Evolutionary conservation across 1,140 invertebrate genomes (phyloP).

Genomic region (Diorhabda carinulata): DNA sequence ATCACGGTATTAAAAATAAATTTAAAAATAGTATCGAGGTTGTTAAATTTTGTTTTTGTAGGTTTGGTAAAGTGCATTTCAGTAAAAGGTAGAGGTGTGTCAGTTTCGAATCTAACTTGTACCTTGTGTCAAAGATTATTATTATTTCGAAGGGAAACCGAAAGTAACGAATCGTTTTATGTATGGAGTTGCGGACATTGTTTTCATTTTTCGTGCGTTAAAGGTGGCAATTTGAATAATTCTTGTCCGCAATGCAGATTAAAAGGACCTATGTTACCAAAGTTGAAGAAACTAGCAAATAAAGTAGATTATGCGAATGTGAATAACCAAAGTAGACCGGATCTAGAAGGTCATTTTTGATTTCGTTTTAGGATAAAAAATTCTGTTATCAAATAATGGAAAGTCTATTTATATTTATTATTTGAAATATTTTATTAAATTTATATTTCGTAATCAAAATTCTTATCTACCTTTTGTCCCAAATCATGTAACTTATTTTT

Average conservation of each 20-base stretch:
- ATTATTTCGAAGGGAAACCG: constrained; percentile 24
- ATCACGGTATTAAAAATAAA: constrained; percentile 38
- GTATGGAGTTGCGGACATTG: constrained; percentile 44
- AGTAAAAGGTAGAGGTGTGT: constrained; percentile 33
- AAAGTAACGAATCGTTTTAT: constrained; percentile 28
- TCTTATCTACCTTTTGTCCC: neutral
- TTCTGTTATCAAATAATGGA: neutral
- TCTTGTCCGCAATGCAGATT: constrained; percentile 40
- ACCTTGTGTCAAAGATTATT: constrained; percentile 39
- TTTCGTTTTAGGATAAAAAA: constrained; percentile 1
- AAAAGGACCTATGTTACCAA: constrained; percentile 27
- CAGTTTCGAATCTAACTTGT: constrained; percentile 34
- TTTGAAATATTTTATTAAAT: constrained; percentile 7
- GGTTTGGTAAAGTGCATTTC: constrained; percentile 41
- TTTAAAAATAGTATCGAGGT: neutral
- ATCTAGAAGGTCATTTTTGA: constrained; percentile 47
- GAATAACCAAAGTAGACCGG: constrained; percentile 33
- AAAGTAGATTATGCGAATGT: constrained; percentile 16
- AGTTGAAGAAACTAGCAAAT: constrained; percentile 24
- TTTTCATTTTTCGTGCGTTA: constrained; percentile 41
- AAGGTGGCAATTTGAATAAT: constrained; percentile 27
- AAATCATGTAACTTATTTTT: constrained; percentile 10
- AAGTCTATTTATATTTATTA: constrained; percentile 7
- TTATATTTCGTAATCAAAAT: constrained; percentile 1
- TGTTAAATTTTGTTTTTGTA: constrained; percentile 26